Conservation (phyloP, 1,140 invertebrate genomes). For the Drosophila nannoptera region DNA sequence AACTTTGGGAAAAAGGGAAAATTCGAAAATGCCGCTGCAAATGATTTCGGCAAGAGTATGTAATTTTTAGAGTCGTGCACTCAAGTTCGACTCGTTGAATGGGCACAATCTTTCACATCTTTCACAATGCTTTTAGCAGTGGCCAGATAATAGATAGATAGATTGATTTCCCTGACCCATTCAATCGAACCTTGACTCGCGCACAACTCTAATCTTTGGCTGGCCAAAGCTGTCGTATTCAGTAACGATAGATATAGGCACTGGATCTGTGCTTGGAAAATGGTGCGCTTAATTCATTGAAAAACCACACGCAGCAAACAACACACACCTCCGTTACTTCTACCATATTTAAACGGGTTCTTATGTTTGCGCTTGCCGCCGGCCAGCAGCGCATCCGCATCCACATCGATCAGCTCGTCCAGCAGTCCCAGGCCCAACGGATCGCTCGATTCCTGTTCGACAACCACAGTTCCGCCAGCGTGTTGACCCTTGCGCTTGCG, state of each 20-base stretch:
- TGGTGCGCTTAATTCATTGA: slow-evolving; percentile 75
- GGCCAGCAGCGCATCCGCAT: slow-evolving; percentile 34
- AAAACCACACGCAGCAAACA: slow-evolving; percentile 78
- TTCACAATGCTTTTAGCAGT: no score
- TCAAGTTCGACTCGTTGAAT: not conserved
- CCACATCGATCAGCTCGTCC: slow-evolving; percentile 60
- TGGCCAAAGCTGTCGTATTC: slow-evolving; percentile 13
- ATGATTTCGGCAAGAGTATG: slow-evolving; percentile 8
- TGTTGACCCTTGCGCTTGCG: slow-evolving; percentile 67
- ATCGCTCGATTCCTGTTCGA: slow-evolving; percentile 63
- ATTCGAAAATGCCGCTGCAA: no score
- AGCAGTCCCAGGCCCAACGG: slow-evolving; percentile 61
- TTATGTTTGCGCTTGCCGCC: slow-evolving; percentile 72
- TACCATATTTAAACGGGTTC: slow-evolving; percentile 76
- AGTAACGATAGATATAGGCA: slow-evolving; percentile 50
- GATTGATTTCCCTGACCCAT: not conserved
- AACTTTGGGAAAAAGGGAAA: no score
- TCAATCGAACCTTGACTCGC: not conserved
- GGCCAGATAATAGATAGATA: not conserved
- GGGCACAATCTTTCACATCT: no score
- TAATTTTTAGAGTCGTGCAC: not conserved
- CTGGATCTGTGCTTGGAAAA: slow-evolving; percentile 66
- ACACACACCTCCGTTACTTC: slow-evolving; percentile 78
- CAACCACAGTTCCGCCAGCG: slow-evolving; percentile 16
- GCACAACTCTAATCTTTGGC: slow-evolving; percentile 3